Evolutionary conservation across 2,797 vertebrate species (phyloP).

Genomic region (Phaenicophaeus curvirostris): DNA sequence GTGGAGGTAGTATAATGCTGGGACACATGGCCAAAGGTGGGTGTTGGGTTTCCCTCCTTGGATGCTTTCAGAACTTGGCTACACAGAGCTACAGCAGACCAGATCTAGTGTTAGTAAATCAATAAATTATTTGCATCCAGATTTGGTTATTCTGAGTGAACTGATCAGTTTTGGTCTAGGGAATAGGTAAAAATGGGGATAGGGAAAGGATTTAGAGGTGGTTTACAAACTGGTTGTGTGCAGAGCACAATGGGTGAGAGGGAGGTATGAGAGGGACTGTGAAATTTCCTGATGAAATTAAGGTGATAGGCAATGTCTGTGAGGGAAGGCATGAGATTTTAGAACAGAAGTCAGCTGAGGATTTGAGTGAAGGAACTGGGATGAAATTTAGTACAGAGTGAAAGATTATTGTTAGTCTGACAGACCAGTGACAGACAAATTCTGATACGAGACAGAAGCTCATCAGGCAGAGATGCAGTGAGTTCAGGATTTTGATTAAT

Average conservation of each 20-base stretch:
- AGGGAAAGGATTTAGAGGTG: background rate
- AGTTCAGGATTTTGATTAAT: background rate
- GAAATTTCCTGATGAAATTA: background rate
- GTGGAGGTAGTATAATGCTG: background rate
- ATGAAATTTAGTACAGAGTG: background rate
- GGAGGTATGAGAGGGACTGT: background rate
- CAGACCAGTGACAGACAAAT: background rate
- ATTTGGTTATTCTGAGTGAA: background rate
- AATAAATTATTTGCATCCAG: background rate
- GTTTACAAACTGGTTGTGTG: background rate
- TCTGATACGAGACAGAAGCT: background rate
- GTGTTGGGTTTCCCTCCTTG: background rate
- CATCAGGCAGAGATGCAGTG: background rate
- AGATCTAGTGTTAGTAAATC: background rate
- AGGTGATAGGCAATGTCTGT: background rate
- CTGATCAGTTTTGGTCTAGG: background rate
- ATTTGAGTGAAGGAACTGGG: background rate
- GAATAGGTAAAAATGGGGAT: background rate
- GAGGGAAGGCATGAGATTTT: background rate
- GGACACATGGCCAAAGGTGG: background rate
- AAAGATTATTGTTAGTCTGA: background rate
- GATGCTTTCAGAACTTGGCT: background rate
- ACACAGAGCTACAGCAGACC: background rate
- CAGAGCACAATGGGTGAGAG: accelerated
- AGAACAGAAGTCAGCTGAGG: background rate